Evolutionary conservation across 2,888 invertebrate genomes (phyloP), one percentile per base, ranked within the genome.

Genomic region (Chymomyza caudatula): DNA sequence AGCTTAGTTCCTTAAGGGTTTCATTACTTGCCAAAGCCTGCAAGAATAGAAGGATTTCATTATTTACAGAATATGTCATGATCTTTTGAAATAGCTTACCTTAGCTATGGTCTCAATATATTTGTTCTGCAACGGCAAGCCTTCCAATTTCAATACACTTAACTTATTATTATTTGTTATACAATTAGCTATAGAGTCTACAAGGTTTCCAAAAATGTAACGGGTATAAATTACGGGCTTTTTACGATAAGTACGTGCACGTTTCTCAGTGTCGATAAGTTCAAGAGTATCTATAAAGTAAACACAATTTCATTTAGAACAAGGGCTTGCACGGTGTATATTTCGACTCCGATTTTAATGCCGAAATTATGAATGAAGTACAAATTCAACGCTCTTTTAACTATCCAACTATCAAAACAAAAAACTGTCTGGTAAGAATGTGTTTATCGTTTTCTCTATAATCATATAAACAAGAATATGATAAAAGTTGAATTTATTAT

Each of bases 201-300:
- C 90, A 51, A 96, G 88, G 76, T 93, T 93, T 66, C 92, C 92
- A 57, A 95, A 90, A 83, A 96, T 92, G 78, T 93, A 95, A 69
- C 94, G 94, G 0, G 95, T 95, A 61, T 94, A 92, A 11, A 95
- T 91, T 0, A 93, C 93, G 1, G 94, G 93, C 4, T 92, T 91
- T 72, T 93, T 93, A 65, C 92, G 92, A 75, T 94, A 93, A 0
- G 93, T 92, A 73, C 93, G 93, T 1, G 94, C 94, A 52, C 93
- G 92, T 53, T 92, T 92, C 76, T 93, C 93, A 0, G 92, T 92
- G 73, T 92, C 92, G 17, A 93, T 89, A 49, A 89, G 83, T 43
- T 90, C 87, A 19, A 90, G 59, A 4, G 67, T 60, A 58, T 70
- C 79, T 84, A 15, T 4, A 59, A 47, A 42, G 11, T 0, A 2